phyloP scores from a whole-genome alignment of 1,140 invertebrate genomes.

The Drosophila arawakana region DNA sequence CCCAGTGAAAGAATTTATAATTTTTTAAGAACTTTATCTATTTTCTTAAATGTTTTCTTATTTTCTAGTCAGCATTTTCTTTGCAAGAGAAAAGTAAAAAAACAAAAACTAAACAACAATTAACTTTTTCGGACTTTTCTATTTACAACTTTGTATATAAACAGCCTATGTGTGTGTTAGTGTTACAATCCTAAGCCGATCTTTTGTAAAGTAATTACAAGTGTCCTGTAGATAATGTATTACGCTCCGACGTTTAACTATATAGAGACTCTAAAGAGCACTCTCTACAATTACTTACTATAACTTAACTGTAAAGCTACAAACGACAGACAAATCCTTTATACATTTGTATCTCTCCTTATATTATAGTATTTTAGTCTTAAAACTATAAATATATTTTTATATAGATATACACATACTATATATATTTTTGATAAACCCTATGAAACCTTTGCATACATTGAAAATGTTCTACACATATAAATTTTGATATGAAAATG shows the following conservation, averaged over 20 bases:
- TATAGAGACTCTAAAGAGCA: constrained; percentile 68
- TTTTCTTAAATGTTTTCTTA: constrained; percentile 42
- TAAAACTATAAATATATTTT: constrained; percentile 25
- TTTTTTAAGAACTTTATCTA: constrained; percentile 22
- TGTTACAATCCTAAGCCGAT: constrained; percentile 61
- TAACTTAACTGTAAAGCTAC: constrained; percentile 30
- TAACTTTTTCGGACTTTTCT: constrained; percentile 1
- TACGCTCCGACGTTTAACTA: constrained; percentile 61
- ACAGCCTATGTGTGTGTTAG: constrained; percentile 12
- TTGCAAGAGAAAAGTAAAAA: constrained; percentile 66
- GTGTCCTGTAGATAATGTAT: constrained; percentile 71
- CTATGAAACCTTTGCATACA: constrained; percentile 59
- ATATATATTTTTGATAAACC: constrained; percentile 69
- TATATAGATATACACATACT: no score
- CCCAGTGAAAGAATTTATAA: constrained; percentile 26
- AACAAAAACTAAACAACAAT: constrained; percentile 2
- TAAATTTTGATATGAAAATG: constrained; percentile 78
- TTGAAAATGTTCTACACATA: constrained; percentile 69
- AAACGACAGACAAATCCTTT: constrained; percentile 32
- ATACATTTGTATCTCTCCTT: constrained; percentile 52
- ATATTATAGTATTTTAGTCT: constrained; percentile 70
- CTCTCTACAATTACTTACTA: constrained; percentile 49
- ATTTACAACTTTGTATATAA: background rate
- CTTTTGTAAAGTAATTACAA: constrained; percentile 73
- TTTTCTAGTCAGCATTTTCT: constrained; percentile 81